A percentile compares a stretch with the other conserved stretches of the same genome.
These are phyloP conservation scores for Cheilosia variabilis DNA, from an alignment of 2,888 invertebrate species.

Conservation along the genomic window DNA sequence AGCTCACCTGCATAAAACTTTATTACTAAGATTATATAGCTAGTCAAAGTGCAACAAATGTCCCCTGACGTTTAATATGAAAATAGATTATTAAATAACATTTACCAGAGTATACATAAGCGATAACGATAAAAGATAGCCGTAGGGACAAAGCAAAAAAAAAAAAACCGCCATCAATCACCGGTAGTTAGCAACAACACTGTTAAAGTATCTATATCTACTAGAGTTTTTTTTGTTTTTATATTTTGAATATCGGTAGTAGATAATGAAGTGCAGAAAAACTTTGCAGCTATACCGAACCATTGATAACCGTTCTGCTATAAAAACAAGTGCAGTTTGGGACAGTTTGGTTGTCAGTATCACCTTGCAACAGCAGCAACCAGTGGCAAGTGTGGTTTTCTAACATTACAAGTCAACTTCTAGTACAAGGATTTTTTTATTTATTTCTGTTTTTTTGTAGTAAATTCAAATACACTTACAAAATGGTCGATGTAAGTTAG, in stretches of 20 bases:
- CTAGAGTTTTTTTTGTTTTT: not conserved
- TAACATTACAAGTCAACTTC: not conserved
- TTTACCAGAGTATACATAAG: too few species aligned
- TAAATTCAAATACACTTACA: not conserved
- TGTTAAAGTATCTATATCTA: not conserved
- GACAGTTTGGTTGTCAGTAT: not conserved
- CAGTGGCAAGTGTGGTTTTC: not conserved
- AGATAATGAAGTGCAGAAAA: slow-evolving; percentile 16
- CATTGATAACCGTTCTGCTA: slow-evolving; percentile 9
- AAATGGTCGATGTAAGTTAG: slow-evolving; percentile 60
- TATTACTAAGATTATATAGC: too few species aligned
- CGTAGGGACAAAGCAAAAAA: too few species aligned
- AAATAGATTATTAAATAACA: too few species aligned
- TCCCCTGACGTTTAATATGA: too few species aligned
- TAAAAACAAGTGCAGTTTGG: slow-evolving; percentile 18
- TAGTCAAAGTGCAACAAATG: too few species aligned
- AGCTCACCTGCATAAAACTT: too few species aligned
- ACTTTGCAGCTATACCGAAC: not conserved
- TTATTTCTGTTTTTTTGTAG: not conserved
- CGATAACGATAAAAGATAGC: too few species aligned
- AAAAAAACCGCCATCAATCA: slow-evolving; percentile 7
- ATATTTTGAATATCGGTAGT: not conserved
- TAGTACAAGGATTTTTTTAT: not conserved
- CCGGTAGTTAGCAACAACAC: slow-evolving; percentile 1
- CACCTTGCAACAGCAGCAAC: not conserved